These are phyloP conservation scores for Eurystomus glaucurus DNA, from an alignment of 2,797 vertebrate genomes.

Conservation along the genomic window DNA sequence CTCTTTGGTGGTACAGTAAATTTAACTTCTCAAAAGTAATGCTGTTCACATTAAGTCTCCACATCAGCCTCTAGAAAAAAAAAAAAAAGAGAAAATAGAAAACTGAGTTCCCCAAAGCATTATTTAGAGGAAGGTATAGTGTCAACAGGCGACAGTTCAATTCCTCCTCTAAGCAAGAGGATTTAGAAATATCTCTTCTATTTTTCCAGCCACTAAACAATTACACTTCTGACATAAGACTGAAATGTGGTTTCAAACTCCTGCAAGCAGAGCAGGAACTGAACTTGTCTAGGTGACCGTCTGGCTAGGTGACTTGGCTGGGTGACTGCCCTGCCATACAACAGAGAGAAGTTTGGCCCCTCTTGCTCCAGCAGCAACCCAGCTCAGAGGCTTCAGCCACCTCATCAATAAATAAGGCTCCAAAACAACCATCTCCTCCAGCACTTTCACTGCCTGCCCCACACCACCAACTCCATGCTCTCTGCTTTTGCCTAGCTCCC, in stretches of 20 bases:
- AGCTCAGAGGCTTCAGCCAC: not conserved
- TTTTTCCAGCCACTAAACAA: not conserved
- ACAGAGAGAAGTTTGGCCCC: not conserved
- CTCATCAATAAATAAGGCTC: not conserved
- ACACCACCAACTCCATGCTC: accelerated
- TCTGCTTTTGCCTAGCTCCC: not conserved
- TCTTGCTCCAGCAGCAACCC: not conserved
- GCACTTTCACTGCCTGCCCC: too few species aligned
- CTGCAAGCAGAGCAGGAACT: not conserved
- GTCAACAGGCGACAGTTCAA: not conserved
- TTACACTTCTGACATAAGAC: not conserved
- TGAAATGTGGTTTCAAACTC: not conserved
- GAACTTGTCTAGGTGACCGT: not conserved
- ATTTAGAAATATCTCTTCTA: not conserved
- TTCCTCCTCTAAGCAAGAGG: not conserved
- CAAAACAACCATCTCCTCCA: not conserved
- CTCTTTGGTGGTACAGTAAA: not conserved
- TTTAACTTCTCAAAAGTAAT: not conserved
- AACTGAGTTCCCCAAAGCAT: not conserved
- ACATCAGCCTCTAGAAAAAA: not conserved
- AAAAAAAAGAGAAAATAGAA: not conserved
- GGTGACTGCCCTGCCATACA: not conserved
- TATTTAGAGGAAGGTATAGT: not conserved
- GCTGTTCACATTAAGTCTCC: not conserved
- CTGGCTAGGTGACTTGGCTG: not conserved